Percentiles rank a stretch among this genome's conserved stretches.
These are phyloP conservation scores for Amphilophus citrinellus DNA, from an alignment of 2,113 vertebrate species.

Conservation along the genomic window DNA sequence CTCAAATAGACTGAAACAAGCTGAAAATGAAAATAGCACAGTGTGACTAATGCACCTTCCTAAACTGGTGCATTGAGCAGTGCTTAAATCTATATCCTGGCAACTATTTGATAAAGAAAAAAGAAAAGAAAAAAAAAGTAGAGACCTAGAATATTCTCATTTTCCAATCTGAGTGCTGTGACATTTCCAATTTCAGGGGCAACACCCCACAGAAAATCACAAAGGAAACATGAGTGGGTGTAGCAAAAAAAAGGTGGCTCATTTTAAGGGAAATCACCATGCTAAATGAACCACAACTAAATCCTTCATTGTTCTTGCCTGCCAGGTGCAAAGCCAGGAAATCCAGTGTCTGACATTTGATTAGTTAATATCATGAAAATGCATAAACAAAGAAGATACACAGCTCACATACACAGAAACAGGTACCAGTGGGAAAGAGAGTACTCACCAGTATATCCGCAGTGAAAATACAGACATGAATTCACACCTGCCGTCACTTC, in stretches of 20 bases:
- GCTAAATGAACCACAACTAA: conserved; percentile 1
- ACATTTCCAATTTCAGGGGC: conserved; percentile 52
- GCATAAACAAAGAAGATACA: background rate
- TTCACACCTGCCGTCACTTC: conserved; percentile 73
- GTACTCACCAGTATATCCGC: conserved; percentile 78
- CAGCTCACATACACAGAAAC: background rate
- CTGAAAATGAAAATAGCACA: background rate
- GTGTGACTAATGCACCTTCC: conserved; percentile 12
- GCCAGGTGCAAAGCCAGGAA: background rate
- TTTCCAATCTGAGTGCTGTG: conserved; percentile 6
- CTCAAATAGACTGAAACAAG: background rate
- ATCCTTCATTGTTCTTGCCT: background rate
- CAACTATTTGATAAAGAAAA: background rate
- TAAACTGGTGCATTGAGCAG: background rate
- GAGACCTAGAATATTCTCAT: background rate
- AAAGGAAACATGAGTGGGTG: conserved; percentile 71
- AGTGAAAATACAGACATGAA: conserved; percentile 81
- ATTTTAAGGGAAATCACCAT: conserved; percentile 56
- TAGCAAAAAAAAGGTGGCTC: conserved; percentile 41
- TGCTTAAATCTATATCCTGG: background rate
- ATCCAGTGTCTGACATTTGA: background rate
- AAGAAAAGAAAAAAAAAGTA: background rate
- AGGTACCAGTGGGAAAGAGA: background rate
- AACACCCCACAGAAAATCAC: conserved; percentile 52
- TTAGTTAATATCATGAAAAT: background rate